Evolutionary conservation across 2,888 invertebrate species (phyloP).

Genomic region (Sesia apiformis): DNA sequence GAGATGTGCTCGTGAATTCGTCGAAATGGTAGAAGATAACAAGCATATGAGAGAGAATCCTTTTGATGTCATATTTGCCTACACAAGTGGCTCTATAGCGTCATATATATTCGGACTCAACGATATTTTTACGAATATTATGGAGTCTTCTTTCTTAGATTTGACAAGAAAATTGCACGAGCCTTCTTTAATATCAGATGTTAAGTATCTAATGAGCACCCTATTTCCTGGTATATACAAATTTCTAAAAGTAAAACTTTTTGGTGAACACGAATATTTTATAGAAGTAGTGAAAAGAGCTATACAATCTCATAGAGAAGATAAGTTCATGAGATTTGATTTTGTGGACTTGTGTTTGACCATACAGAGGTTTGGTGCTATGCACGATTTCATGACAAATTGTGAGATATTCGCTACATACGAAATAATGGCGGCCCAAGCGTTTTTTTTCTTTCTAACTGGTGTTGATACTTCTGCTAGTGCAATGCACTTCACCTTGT

Average conservation of each 20-base stretch:
- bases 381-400: constrained; percentile 31
- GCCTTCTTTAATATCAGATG: constrained; percentile 18
- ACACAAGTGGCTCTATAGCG: constrained; percentile 41
- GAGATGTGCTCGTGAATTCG: constrained; percentile 39
- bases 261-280: constrained; percentile 42
- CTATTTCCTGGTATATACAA: constrained; percentile 26
- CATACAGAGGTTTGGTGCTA: constrained; percentile 29
- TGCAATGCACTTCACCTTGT: constrained; percentile 41
- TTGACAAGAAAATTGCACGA: constrained; percentile 31
- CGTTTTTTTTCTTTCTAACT: constrained; percentile 59
- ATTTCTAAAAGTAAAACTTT: constrained; percentile 28
- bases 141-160: constrained; percentile 1
- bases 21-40: constrained; percentile 23
- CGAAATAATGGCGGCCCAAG: constrained; percentile 50
- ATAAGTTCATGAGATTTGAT: constrained; percentile 25
- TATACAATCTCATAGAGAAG: constrained; percentile 24
- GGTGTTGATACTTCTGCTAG: constrained; percentile 58
- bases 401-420: constrained; percentile 36
- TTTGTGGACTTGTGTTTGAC: constrained; percentile 40
- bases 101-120: constrained; percentile 15
- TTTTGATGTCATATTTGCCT: constrained; percentile 35
- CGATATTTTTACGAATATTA: not conserved
- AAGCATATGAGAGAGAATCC: constrained; percentile 21
- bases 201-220: constrained; percentile 19
- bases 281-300: constrained; percentile 37